Evolutionary conservation across 2,797 vertebrate genomes (phyloP).

Genomic region (Petrocephalus sullivani): DNA sequence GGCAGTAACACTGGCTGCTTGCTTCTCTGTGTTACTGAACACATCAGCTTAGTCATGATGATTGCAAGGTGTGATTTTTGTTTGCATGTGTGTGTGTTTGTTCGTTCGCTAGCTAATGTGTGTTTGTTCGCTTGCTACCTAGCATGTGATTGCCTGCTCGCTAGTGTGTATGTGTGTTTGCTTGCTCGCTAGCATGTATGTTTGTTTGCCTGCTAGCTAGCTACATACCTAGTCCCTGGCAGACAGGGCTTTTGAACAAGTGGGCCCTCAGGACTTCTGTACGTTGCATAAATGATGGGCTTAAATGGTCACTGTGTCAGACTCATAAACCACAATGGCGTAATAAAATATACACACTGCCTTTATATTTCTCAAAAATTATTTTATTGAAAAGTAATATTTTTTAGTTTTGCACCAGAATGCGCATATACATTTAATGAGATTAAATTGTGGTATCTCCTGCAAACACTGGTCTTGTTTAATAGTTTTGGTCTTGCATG

Average conservation of each 20-base stretch:
- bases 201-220: background rate
- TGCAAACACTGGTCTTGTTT: constrained; percentile 65
- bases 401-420: background rate
- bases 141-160: background rate
- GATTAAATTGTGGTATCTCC: constrained; percentile 67
- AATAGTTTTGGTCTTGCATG: constrained; percentile 71
- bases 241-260: background rate
- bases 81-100: background rate
- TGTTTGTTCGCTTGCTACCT: background rate
- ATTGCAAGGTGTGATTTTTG: background rate
- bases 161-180: too few relatives aligned
- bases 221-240: background rate
- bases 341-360: background rate
- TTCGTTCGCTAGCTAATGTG: background rate
- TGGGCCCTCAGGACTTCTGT: background rate
- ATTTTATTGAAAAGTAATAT: background rate
- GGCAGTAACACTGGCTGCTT: background rate
- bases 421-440: constrained; percentile 47
- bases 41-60: background rate
- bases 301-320: background rate
- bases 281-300: background rate
- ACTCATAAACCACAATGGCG: background rate
- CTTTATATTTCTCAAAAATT: background rate
- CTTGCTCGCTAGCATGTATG: background rate
- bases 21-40: background rate